phyloP scores from a whole-genome alignment of 2,888 invertebrate genomes.

The Gibbula magus region DNA sequence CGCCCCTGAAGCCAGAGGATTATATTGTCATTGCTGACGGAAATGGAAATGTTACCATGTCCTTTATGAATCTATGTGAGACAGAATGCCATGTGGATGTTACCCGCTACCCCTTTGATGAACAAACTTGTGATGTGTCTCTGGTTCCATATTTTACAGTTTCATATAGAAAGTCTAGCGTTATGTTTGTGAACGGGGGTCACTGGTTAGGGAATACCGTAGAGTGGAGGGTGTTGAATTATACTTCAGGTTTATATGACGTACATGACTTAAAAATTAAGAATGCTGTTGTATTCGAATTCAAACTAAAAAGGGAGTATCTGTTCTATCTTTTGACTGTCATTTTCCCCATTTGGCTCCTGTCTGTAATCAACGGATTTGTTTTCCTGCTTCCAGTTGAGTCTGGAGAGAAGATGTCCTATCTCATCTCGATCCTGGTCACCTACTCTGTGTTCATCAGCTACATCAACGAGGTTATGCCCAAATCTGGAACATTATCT shows the following conservation, averaged over 20 bases:
- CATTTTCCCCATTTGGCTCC: constrained; percentile 1
- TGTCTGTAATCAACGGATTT: background rate
- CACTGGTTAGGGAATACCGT: background rate
- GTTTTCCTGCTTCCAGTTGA: too few species aligned
- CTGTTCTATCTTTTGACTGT: background rate
- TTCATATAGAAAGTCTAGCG: too few species aligned
- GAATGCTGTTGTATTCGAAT: background rate
- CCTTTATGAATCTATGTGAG: background rate
- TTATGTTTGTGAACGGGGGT: background rate
- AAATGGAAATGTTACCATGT: background rate
- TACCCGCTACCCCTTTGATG: background rate
- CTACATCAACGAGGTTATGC: too few species aligned
- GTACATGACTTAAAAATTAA: background rate
- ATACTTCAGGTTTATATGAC: background rate
- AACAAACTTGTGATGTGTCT: background rate
- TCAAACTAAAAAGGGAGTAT: background rate
- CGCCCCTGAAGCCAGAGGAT: background rate
- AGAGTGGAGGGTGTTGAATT: background rate
- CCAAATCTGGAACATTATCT: background rate
- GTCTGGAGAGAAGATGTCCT: too few species aligned
- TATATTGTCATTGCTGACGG: background rate
- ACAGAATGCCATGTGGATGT: background rate
- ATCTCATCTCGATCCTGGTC: too few species aligned
- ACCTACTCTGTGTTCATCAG: too few species aligned
- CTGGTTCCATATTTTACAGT: background rate